These are phyloP conservation scores for Drosophila sordidula DNA, from an alignment of 2,888 invertebrate species.

Conservation along the genomic window DNA sequence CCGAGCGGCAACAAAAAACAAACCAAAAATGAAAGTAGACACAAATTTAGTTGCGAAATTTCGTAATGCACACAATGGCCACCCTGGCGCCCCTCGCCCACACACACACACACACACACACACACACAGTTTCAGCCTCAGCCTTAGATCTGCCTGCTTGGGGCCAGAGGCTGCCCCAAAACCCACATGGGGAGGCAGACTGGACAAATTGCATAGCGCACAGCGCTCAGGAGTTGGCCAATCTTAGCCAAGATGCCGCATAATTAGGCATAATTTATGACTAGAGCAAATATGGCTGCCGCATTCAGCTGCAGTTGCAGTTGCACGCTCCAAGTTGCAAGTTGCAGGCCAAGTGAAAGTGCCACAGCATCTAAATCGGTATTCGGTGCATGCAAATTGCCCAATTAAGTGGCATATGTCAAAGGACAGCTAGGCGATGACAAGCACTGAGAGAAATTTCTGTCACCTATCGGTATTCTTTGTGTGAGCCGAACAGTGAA, in stretches of 20 bases:
- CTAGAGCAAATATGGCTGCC: conserved; percentile 61
- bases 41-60: conserved; percentile 70
- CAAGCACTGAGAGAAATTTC: too few species aligned
- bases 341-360: conserved; percentile 64
- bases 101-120: conserved; percentile 2
- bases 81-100: conserved; percentile 35
- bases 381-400: conserved; percentile 50
- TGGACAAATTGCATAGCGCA: conserved; percentile 71
- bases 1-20: conserved; percentile 9
- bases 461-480: too few species aligned
- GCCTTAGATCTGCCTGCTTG: conserved; percentile 38
- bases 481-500: too few species aligned
- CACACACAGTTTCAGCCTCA: too few species aligned
- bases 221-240: conserved; percentile 67
- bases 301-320: conserved; percentile 23
- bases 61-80: conserved; percentile 64
- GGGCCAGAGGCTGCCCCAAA: conserved; percentile 38
- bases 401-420: conserved; percentile 53
- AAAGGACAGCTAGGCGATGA: conserved; percentile 42
- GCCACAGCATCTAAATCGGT: conserved; percentile 44
- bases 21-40: conserved; percentile 67
- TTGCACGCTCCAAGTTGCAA: conserved; percentile 3
- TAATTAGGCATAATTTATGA: conserved; percentile 77
- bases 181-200: conserved; percentile 44
- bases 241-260: conserved; percentile 75